Base-by-base conservation (phyloP, 2,113 vertebrate genomes). In the Takifugu bimaculatus region DNA sequence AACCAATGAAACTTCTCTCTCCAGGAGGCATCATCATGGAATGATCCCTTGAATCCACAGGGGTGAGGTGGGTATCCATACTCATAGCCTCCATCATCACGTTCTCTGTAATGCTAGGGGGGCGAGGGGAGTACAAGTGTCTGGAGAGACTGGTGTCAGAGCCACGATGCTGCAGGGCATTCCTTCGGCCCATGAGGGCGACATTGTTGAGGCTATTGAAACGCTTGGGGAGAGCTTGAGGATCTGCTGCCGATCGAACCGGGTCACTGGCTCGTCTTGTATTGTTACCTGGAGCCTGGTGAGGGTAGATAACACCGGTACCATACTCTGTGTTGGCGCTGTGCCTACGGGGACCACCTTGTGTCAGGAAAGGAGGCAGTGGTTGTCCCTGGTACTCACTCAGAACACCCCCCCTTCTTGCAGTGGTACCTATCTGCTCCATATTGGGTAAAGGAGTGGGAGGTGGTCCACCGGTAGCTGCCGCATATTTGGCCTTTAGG, bases 101-200 rank as follows among this genome's bases (percentile, higher is more conserved):
- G 1, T 97, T 95, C 76, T 98, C 97, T 0, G 88, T 93, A 72
- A 99, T 97, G 85, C 95, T 95, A 11, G 94, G 93, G 0, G 97
- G 93, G 0, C 91, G 92, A 0, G 95, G 94, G 4, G 95, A 94
- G 84, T 97, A 98, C 75, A 94, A 80, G 7, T 92, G 93, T 14
- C 86, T 73, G 51, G 90, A 64, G 25, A 93, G 79, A 55, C 87
- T 89, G 42, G 84, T 78, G 5, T 96, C 93, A 0, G 93, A 92
- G 27, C 91, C 86, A 11, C 89, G 80, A 26, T 91, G 90, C 67
- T 93, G 91, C 43, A 92, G 78, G 1, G 90, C 68, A 73, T 90
- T 88, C 47, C 90, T 85, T 39, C 93, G 78, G 73, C 89, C 81
- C 77, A 50, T 86, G 4, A 92, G 83, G 0, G 91, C 64, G 0